Conservation (phyloP, 2,888 invertebrate species). For the Xylota segnis region DNA sequence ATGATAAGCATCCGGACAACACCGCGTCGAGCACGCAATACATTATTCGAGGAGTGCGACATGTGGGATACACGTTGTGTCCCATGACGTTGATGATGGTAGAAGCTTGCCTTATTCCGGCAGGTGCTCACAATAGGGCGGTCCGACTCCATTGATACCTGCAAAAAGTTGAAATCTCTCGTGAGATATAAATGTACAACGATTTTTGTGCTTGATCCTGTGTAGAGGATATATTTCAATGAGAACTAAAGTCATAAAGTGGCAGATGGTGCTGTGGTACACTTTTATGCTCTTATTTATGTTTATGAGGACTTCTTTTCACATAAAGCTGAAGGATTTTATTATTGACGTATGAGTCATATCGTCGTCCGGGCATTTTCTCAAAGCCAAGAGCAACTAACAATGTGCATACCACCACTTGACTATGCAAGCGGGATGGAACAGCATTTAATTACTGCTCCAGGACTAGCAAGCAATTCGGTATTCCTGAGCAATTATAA, state of each 20-base stretch:
- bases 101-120: slow-evolving; percentile 83
- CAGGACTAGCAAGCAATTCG: no score
- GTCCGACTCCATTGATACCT: slow-evolving; percentile 84
- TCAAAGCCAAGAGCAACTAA: no score
- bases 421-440: no score
- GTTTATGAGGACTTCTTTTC: neutral
- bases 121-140: slow-evolving; percentile 83
- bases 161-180: slow-evolving; percentile 43
- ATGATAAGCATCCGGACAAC: slow-evolving; percentile 96
- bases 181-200: neutral
- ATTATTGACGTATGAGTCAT: neutral
- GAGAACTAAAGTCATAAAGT: neutral
- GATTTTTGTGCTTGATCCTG: neutral
- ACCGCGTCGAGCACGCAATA: slow-evolving; percentile 91
- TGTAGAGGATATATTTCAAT: neutral
- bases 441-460: no score
- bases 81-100: slow-evolving; percentile 83
- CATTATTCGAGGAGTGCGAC: slow-evolving; percentile 90
- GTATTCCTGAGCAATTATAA: no score
- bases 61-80: slow-evolving; percentile 86
- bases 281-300: neutral
- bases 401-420: no score
- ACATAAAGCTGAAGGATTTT: neutral
- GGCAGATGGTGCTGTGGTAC: slow-evolving; percentile 1
- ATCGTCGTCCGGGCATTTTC: no score